A percentile compares a stretch with the other conserved stretches of the same genome.
phyloP scores from a whole-genome alignment of 2,888 invertebrate species.

The Scaptomyza flava region DNA sequence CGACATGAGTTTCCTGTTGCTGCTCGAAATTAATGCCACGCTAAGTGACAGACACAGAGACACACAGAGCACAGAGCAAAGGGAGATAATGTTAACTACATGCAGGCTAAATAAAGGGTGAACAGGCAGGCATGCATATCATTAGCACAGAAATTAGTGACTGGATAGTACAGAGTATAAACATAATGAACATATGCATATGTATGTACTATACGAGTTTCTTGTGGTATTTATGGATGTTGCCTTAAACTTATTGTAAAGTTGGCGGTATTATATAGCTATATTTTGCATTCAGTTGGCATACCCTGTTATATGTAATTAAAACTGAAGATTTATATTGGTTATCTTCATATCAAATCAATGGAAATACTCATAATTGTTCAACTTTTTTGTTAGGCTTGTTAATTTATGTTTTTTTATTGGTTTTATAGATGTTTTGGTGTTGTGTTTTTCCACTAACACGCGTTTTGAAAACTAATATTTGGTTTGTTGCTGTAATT shows the following conservation, averaged over 20 bases:
- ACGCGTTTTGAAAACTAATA: slow-evolving; percentile 78
- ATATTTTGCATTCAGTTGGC: slow-evolving; percentile 1
- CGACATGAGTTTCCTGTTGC: slow-evolving; percentile 57
- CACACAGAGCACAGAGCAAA: background rate
- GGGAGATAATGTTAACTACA: slow-evolving; percentile 4
- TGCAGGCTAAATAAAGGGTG: slow-evolving; percentile 9
- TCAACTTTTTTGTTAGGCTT: background rate
- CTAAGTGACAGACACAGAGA: slow-evolving; percentile 9
- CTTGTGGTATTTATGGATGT: slow-evolving; percentile 16
- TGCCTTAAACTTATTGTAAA: slow-evolving; percentile 1
- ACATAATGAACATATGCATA: slow-evolving; percentile 3
- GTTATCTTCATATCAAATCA: too few species aligned
- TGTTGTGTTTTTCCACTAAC: slow-evolving; percentile 58
- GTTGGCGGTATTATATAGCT: background rate
- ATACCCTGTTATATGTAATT: slow-evolving; percentile 1
- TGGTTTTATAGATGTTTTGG: slow-evolving; percentile 24
- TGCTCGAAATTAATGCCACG: slow-evolving; percentile 24
- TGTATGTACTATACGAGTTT: background rate
- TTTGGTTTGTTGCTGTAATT: slow-evolving; percentile 58
- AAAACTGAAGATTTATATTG: too few species aligned
- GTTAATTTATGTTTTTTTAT: slow-evolving; percentile 17
- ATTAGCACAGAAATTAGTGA: slow-evolving; percentile 32
- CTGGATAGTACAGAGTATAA: background rate
- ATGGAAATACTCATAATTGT: too few species aligned
- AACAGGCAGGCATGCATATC: slow-evolving; percentile 33